Conservation (phyloP, 1,140 invertebrate species). For the Halictus rubicundus region DNA sequence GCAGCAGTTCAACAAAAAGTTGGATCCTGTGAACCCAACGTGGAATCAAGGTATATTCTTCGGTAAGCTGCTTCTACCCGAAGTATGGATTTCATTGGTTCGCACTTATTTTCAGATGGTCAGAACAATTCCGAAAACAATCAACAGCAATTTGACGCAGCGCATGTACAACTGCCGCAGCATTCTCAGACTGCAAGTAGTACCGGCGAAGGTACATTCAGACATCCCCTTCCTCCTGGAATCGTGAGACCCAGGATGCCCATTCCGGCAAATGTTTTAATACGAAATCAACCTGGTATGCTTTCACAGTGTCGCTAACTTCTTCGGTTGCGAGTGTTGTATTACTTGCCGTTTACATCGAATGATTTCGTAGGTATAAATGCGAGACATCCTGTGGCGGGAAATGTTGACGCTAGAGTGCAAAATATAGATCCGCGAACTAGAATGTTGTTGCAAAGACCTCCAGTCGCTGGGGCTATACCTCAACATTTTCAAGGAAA, state of each 20-base stretch:
- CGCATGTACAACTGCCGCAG: constrained; percentile 74
- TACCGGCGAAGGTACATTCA: constrained; percentile 80
- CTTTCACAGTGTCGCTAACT: neutral
- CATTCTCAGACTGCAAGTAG: constrained; percentile 70
- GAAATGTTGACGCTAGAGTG: constrained; percentile 73
- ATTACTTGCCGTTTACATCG: neutral
- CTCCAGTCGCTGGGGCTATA: constrained; percentile 65
- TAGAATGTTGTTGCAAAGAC: constrained; percentile 78
- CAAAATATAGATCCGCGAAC: constrained; percentile 80
- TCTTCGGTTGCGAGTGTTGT: no score
- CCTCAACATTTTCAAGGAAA: constrained; percentile 72
- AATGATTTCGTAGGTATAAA: constrained; percentile 64
- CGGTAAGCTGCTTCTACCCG: neutral
- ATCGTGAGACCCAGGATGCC: constrained; percentile 80
- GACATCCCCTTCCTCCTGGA: constrained; percentile 82
- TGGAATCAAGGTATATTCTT: constrained; percentile 75
- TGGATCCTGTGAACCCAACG: constrained; percentile 68
- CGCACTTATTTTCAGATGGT: constrained; percentile 61
- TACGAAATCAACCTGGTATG: constrained; percentile 75
- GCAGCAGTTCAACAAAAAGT: constrained; percentile 83
- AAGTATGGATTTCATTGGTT: neutral
- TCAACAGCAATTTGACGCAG: constrained; percentile 72
- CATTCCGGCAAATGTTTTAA: constrained; percentile 73
- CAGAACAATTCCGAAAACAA: constrained; percentile 59
- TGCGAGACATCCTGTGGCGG: constrained; percentile 69